phyloP scores from a whole-genome alignment of 2,113 vertebrate species.

The Actenoides hombroni region DNA sequence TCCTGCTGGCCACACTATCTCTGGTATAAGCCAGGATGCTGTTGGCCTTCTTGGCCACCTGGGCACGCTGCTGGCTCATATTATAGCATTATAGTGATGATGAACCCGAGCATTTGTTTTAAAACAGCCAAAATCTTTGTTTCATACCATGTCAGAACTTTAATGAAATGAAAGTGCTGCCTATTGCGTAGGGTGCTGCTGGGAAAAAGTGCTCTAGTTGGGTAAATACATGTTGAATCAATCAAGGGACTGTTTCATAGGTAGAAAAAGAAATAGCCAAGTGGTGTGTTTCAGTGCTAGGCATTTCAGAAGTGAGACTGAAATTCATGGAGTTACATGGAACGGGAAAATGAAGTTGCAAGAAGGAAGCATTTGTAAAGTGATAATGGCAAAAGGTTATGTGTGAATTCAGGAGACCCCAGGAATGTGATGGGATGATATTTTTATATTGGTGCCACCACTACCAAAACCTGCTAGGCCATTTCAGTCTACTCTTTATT shows the following conservation, averaged over 20 bases:
- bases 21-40: neutral
- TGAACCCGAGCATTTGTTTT: neutral
- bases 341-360: neutral
- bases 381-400: neutral
- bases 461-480: neutral
- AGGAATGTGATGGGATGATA: neutral
- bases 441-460: neutral
- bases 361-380: neutral
- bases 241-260: neutral
- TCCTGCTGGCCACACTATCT: neutral
- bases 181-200: neutral
- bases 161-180: neutral
- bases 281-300: neutral
- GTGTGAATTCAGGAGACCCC: neutral
- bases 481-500: neutral
- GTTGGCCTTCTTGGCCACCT: neutral
- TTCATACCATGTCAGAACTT: neutral
- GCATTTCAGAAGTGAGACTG: neutral
- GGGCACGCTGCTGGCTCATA: neutral
- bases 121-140: neutral
- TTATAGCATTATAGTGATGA: neutral
- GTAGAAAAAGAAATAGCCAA: neutral
- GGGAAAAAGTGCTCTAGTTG: neutral
- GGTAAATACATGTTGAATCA: neutral
- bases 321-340: neutral